These are phyloP conservation scores for Drosophila emarginata DNA, from an alignment of 2,888 invertebrate genomes.

Conservation along the genomic window DNA sequence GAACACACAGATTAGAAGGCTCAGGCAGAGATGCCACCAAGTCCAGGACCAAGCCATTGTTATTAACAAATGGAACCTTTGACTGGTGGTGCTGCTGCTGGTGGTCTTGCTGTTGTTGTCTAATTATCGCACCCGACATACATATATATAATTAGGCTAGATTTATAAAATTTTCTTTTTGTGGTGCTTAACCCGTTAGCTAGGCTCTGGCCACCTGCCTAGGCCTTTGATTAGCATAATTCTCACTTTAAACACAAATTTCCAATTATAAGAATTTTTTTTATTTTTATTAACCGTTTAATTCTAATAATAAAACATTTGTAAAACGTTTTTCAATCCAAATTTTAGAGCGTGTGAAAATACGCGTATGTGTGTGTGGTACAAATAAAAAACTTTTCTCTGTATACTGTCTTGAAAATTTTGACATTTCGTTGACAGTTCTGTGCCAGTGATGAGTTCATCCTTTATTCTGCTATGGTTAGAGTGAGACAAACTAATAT, in stretches of 20 bases:
- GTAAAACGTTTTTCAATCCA: slow-evolving; percentile 13
- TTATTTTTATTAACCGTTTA: slow-evolving; percentile 14
- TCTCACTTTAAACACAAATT: slow-evolving; percentile 17
- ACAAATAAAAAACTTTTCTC: slow-evolving; percentile 66
- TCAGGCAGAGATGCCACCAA: slow-evolving; percentile 62
- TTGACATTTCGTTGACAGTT: slow-evolving; percentile 67
- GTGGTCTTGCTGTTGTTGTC: slow-evolving; percentile 30
- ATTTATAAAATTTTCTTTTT: slow-evolving; percentile 37
- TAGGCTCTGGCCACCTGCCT: slow-evolving; percentile 45
- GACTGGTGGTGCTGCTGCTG: slow-evolving; percentile 26
- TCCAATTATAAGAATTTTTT: background rate
- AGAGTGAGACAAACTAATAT: slow-evolving; percentile 32
- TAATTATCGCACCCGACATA: slow-evolving; percentile 63
- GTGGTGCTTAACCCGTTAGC: slow-evolving; percentile 43
- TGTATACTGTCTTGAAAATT: slow-evolving; percentile 66
- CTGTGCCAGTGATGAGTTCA: slow-evolving; percentile 69
- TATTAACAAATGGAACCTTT: slow-evolving; percentile 10
- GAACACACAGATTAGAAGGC: slow-evolving; percentile 69
- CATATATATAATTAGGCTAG: slow-evolving; percentile 27
- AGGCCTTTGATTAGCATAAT: slow-evolving; percentile 36
- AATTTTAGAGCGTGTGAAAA: slow-evolving; percentile 49
- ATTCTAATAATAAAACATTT: slow-evolving; percentile 13
- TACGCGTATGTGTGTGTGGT: slow-evolving; percentile 41
- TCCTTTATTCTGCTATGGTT: slow-evolving; percentile 15
- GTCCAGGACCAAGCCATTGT: slow-evolving; percentile 60